Evolutionary conservation across 2,888 invertebrate species (phyloP).

Genomic region (Parnassius glacialis): DNA sequence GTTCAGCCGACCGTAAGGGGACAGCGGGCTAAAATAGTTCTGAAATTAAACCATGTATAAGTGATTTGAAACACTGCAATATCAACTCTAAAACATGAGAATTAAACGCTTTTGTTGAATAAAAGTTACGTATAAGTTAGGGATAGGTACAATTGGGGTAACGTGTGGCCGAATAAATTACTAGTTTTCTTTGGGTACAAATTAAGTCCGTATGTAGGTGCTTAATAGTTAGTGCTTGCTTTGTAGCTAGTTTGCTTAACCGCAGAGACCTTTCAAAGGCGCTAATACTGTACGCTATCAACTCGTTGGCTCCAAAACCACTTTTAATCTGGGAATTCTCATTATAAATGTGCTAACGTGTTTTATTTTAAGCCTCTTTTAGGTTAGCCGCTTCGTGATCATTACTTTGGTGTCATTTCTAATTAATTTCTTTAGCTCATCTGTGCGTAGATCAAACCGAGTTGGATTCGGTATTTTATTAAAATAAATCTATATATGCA

Average conservation of each 20-base stretch:
- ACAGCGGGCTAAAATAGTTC: conserved; percentile 53
- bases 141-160: conserved; percentile 67
- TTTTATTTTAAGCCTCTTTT: conserved; percentile 9
- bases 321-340: conserved; percentile 3
- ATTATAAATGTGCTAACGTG: conserved; percentile 7
- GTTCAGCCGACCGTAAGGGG: conserved; percentile 68
- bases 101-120: conserved; percentile 35
- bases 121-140: conserved; percentile 31
- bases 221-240: conserved; percentile 61
- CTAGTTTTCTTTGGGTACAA: conserved; percentile 68
- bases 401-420: conserved; percentile 4
- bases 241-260: conserved; percentile 29
- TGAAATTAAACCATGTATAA: conserved; percentile 57
- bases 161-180: conserved; percentile 69
- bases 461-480: no score
- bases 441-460: no score
- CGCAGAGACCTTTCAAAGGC: conserved; percentile 17
- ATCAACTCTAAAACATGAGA: conserved; percentile 31
- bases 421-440: not conserved
- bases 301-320: conserved; percentile 10
- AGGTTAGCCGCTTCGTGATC: not conserved
- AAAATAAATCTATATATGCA: no score
- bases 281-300: conserved; percentile 14
- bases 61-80: conserved; percentile 29
- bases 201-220: conserved; percentile 66